phyloP scores from a whole-genome alignment of 2,113 vertebrate genomes.

The Bettongia penicillata region DNA sequence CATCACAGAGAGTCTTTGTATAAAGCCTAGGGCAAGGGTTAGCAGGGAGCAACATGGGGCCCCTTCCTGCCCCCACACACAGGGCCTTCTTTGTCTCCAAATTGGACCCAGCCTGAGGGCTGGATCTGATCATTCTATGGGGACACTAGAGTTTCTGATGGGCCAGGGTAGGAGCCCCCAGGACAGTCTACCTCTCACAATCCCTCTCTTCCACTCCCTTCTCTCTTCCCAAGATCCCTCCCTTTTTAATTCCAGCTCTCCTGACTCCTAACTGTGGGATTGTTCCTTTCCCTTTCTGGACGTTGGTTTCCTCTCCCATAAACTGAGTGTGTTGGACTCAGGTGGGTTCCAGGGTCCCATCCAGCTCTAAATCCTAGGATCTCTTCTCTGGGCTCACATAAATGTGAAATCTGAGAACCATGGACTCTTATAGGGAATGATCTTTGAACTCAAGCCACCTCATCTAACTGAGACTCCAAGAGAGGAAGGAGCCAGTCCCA shows the following conservation, averaged over 20 bases:
- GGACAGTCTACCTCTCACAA: not conserved
- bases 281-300: not conserved
- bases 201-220: not conserved
- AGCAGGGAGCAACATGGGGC: not conserved
- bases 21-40: not conserved
- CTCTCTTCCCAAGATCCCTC: not conserved
- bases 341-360: not conserved
- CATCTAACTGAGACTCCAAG: not conserved
- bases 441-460: not conserved
- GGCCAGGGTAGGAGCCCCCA: not conserved
- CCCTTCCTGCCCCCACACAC: conserved; percentile 24
- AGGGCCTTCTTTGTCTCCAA: conserved; percentile 69
- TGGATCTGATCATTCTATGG: not conserved
- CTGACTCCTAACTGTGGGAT: not conserved
- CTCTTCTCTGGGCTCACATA: not conserved
- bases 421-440: not conserved
- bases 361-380: not conserved
- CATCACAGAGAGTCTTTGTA: conserved; percentile 60
- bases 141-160: not conserved
- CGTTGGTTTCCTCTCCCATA: not conserved
- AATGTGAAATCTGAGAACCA: not conserved
- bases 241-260: not conserved
- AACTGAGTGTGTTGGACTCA: not conserved
- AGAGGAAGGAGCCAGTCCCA: not conserved
- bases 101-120: not conserved